Evolutionary conservation across 2,797 vertebrate species (phyloP).

Genomic region (Rhabdophis nuchalis): DNA sequence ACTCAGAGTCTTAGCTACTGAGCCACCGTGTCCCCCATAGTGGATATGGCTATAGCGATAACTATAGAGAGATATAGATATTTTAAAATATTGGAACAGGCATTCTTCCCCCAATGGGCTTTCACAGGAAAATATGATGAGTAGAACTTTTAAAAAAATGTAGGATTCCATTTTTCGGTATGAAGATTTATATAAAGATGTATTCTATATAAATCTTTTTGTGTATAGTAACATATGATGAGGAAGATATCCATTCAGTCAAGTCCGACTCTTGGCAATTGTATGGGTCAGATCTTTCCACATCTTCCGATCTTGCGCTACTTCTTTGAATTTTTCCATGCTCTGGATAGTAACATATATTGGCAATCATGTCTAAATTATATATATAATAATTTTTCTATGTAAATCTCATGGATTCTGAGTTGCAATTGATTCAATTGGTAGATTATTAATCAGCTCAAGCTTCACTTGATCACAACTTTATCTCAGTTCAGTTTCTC

Average conservation of each 20-base stretch:
- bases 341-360: neutral
- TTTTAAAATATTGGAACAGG: neutral
- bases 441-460: conserved; percentile 8
- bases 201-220: neutral
- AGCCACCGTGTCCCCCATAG: neutral
- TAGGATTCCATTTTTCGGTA: neutral
- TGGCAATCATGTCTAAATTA: neutral
- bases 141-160: neutral
- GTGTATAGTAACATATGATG: neutral
- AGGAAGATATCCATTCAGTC: neutral
- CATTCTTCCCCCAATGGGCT: neutral
- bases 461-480: neutral
- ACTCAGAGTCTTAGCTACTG: too few relatives aligned
- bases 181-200: neutral
- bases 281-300: neutral
- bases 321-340: neutral
- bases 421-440: conserved; percentile 7
- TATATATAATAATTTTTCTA: neutral
- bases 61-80: neutral
- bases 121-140: neutral
- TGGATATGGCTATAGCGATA: neutral
- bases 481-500: neutral
- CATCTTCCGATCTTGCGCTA: neutral
- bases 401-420: neutral
- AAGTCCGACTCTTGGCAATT: neutral